phyloP scores from a whole-genome alignment of 2,113 vertebrate genomes.

The Calyptomena viridis region DNA sequence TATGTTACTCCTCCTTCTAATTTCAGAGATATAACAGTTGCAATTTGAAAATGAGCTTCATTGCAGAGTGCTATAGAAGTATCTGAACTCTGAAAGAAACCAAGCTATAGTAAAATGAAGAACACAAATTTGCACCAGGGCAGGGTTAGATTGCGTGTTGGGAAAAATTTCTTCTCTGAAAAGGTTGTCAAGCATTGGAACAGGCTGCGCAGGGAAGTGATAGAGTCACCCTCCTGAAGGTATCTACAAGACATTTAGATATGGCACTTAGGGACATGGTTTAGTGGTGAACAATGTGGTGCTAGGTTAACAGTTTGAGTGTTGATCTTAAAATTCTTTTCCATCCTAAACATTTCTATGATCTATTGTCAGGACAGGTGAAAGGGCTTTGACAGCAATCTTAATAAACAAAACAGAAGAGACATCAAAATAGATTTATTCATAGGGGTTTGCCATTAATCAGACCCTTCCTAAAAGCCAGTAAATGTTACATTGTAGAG shows the following conservation, averaged over 20 bases:
- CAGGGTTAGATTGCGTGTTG: neutral
- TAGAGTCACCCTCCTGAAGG: neutral
- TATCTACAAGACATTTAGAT: too few species aligned
- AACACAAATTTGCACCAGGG: neutral
- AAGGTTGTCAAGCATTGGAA: neutral
- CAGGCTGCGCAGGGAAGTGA: neutral
- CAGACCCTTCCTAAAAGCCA: neutral
- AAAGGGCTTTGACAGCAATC: neutral
- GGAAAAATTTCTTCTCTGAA: neutral
- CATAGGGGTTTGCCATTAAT: neutral
- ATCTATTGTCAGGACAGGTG: neutral
- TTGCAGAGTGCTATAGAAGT: neutral
- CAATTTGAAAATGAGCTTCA: neutral
- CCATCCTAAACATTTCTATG: neutral
- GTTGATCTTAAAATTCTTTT: neutral
- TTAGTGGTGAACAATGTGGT: neutral
- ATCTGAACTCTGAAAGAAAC: neutral
- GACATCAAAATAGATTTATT: neutral
- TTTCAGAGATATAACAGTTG: neutral
- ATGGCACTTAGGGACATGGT: rapidly evolving
- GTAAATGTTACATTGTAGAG: neutral
- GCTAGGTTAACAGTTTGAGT: neutral
- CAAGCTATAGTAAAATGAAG: neutral
- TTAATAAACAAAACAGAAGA: neutral
- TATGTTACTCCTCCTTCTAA: neutral